Conservation (phyloP, 2,113 vertebrate species). For the Triplophysa tibetana region DNA sequence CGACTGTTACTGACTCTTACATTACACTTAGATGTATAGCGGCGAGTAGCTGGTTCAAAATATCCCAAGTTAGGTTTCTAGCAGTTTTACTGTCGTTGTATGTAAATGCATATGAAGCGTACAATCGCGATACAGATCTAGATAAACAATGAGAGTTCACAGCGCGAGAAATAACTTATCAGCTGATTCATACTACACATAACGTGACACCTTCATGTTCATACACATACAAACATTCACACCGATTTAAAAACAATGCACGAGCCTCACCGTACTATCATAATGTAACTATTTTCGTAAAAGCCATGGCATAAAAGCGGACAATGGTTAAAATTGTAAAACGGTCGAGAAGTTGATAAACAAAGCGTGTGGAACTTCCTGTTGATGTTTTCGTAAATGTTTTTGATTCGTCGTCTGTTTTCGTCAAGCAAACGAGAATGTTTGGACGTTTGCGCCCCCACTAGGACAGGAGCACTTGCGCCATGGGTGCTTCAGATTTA, state of each 20-base stretch:
- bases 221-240: background rate
- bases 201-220: background rate
- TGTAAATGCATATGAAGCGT: background rate
- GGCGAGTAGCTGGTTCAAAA: background rate
- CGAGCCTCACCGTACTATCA: background rate
- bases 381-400: conserved; percentile 20
- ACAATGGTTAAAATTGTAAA: background rate
- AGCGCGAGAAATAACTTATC: conserved; percentile 7
- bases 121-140: background rate
- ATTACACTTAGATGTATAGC: background rate
- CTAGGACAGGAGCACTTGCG: background rate
- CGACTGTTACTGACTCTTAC: conserved; percentile 23
- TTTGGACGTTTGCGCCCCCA: background rate
- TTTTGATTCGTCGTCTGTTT: background rate
- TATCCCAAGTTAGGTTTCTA: background rate
- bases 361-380: conserved; percentile 41
- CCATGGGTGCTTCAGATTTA: too few species aligned
- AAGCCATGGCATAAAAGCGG: background rate
- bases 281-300: background rate
- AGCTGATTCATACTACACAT: conserved; percentile 52
- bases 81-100: background rate
- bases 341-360: background rate
- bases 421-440: background rate
- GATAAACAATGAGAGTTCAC: conserved; percentile 3
- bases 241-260: too few species aligned